Conservation (phyloP, 2,113 vertebrate species). For the Macaca nemestrina region DNA sequence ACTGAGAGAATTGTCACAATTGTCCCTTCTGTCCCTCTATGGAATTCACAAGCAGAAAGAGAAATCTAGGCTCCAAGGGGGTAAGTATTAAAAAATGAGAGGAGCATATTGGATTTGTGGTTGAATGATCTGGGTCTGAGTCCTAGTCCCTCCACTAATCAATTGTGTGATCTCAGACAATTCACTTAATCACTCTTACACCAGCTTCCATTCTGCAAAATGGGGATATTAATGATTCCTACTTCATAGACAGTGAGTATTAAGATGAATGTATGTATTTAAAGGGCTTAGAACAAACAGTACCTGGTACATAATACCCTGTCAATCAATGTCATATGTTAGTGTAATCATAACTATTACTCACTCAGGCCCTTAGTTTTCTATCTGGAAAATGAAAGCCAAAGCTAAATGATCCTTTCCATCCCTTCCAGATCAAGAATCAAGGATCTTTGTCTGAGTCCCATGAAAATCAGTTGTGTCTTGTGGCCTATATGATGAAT, state of each 20-base stretch:
- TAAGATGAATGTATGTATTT: background rate
- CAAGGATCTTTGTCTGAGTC: background rate
- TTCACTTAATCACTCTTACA: background rate
- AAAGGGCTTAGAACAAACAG: background rate
- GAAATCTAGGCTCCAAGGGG: conserved; percentile 92
- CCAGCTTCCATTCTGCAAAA: background rate
- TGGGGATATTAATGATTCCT: background rate
- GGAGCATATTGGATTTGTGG: background rate
- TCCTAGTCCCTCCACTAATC: background rate
- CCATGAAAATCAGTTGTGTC: background rate
- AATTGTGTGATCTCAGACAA: background rate
- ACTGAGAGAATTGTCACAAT: conserved; percentile 87
- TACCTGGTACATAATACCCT: background rate
- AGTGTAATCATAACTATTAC: background rate
- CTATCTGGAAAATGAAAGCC: background rate
- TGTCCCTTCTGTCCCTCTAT: conserved; percentile 86
- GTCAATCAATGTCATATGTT: background rate
- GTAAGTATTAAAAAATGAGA: conserved; percentile 76
- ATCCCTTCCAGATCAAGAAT: conserved; percentile 4
- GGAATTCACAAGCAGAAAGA: conserved; percentile 88
- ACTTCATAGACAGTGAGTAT: background rate
- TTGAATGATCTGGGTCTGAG: background rate
- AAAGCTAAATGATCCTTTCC: background rate
- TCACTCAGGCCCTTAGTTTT: background rate
- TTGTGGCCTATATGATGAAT: background rate